A percentile compares a stretch with the other conserved stretches of the same genome.
Evolutionary conservation across 2,888 invertebrate species (phyloP).

Genomic region (Heteropelma amictum): DNA sequence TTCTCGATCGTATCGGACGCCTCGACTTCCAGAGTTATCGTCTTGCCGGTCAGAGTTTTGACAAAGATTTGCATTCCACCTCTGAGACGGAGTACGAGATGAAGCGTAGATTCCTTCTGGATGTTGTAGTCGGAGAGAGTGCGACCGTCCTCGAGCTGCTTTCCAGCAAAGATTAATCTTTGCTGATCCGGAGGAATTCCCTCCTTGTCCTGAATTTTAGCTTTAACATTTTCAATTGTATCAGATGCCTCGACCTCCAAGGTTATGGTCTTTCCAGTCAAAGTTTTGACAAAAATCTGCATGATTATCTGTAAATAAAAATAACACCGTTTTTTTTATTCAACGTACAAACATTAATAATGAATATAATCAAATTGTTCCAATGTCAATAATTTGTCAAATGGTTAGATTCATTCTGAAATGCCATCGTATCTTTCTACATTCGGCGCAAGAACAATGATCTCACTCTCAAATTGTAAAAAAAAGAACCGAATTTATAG

Average conservation of each 20-base stretch:
- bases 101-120: constrained; percentile 53
- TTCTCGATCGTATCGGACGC: constrained; percentile 63
- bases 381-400: too few relatives aligned
- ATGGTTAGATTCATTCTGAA: too few relatives aligned
- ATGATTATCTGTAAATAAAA: constrained; percentile 59
- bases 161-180: constrained; percentile 57
- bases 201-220: constrained; percentile 59
- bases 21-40: constrained; percentile 62
- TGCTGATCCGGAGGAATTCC: constrained; percentile 60
- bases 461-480: too few relatives aligned
- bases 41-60: constrained; percentile 61
- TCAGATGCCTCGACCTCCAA: constrained; percentile 56
- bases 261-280: constrained; percentile 60
- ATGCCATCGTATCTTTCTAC: too few relatives aligned
- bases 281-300: constrained; percentile 63
- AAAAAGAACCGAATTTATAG: too few relatives aligned
- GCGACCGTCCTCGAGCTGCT: constrained; percentile 55
- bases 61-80: constrained; percentile 62
- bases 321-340: background rate
- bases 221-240: constrained; percentile 59
- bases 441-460: too few relatives aligned
- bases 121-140: constrained; percentile 38
- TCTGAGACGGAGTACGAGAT: constrained; percentile 53
- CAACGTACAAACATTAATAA: background rate
- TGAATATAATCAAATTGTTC: too few relatives aligned